Conservation (phyloP, 1,140 invertebrate species). For the Bilobella aurantiaca region DNA sequence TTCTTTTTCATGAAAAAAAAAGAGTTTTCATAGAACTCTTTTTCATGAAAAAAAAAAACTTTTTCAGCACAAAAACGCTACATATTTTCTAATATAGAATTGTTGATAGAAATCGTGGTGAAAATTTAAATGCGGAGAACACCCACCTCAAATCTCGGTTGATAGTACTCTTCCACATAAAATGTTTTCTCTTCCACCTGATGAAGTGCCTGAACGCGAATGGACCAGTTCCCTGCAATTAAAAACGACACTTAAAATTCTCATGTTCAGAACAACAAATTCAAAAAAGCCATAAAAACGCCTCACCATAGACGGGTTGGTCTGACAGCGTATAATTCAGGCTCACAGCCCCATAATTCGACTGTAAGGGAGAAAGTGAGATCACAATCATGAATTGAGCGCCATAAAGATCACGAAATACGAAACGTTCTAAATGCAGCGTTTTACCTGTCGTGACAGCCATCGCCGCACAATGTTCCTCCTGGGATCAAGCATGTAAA, state of each 20-base stretch:
- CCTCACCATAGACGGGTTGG: conserved; percentile 70
- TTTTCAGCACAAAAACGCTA: too few relatives aligned
- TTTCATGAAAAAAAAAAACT: too few relatives aligned
- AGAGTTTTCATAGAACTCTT: not conserved
- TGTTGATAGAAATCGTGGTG: too few relatives aligned
- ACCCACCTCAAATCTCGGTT: conserved; percentile 65
- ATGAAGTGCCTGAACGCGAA: conserved; percentile 75
- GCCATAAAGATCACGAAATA: not conserved
- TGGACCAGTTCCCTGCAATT: conserved; percentile 58
- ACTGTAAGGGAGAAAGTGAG: conserved; percentile 47
- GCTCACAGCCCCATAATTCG: conserved; percentile 80
- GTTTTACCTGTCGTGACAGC: conserved; percentile 29
- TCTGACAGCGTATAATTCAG: conserved; percentile 79
- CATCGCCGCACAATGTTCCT: conserved; percentile 38
- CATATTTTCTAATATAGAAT: too few relatives aligned
- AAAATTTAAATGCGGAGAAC: too few relatives aligned
- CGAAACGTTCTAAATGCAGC: not conserved
- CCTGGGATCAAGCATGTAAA: conserved; percentile 76
- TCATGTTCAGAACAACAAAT: not conserved
- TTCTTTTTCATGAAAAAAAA: not conserved
- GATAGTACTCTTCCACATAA: conserved; percentile 87
- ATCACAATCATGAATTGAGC: too few relatives aligned
- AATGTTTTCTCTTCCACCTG: conserved; percentile 76
- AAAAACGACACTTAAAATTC: not conserved
- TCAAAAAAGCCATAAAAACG: not conserved